A percentile compares a stretch with the other conserved stretches of the same genome.
Evolutionary conservation across 2,113 vertebrate genomes (phyloP).

Genomic region (Laterallus jamaicensis): DNA sequence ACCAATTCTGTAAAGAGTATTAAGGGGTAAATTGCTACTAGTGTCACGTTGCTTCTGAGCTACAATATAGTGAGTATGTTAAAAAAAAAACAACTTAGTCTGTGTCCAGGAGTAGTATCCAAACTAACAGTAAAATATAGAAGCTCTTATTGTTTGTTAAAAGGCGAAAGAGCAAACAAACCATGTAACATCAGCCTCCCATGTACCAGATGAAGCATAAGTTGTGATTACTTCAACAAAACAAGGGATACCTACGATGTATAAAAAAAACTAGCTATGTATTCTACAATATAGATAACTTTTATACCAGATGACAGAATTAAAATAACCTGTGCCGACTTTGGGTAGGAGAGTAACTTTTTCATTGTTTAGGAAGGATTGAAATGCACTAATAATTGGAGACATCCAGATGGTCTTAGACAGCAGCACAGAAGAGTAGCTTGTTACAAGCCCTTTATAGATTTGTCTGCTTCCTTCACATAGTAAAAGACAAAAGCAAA

Average conservation of each 20-base stretch:
- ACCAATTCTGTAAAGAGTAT: neutral
- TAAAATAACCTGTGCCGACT: neutral
- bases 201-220: neutral
- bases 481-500: neutral
- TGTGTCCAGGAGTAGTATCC: neutral
- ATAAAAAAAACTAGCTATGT: neutral
- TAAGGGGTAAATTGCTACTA: neutral
- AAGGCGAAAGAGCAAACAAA: neutral
- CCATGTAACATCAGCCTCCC: neutral
- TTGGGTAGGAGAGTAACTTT: neutral
- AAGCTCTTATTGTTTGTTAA: neutral
- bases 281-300: neutral
- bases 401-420: neutral
- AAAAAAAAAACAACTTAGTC: neutral
- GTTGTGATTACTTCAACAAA: neutral
- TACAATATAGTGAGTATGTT: neutral
- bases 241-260: neutral
- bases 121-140: neutral
- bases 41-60: neutral
- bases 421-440: neutral
- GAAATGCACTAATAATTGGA: neutral
- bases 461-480: neutral
- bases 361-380: conserved; percentile 39
- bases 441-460: conserved; percentile 30
- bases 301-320: neutral